Base-by-base conservation (phyloP, 2,113 vertebrate genomes). In the Ciconia maguari region DNA sequence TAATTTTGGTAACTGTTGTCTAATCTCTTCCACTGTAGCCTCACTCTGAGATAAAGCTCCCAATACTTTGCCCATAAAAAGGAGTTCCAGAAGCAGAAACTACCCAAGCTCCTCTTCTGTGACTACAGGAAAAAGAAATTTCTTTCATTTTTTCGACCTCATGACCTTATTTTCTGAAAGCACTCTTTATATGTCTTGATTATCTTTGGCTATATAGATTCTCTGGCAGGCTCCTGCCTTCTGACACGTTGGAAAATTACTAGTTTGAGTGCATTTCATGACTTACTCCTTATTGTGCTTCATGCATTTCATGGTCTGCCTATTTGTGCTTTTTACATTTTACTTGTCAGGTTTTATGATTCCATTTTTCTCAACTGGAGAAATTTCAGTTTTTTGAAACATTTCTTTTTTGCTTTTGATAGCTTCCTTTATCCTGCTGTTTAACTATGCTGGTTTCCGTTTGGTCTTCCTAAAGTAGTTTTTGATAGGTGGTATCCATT, bases 401-500 rank as follows among this genome's bases (percentile, higher is more conserved):
- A 11, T 22, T 60, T 32, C 44, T 38, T 38, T 60, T 44, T 52
- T 41, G 1, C 20, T 61, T 76, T 46, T 46, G 38, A 89, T 57
- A 58, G 19, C 32, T 88, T 94, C 71, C 41, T 86, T 92, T 65
- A 72, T 72, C 62, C 62, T 92, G 58, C 49, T 83, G 54, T 65
- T 90, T 86, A 94, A 94, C 61, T 86, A 34, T 12, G 22, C 51
- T 86, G 16, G 41, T 70, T 93, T 91, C 60, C 5, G 0, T 75
- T 87, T 55, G 18, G 77, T 89, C 68, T 62, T 75, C 78, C 76
- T 70, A 66, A 90, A 86, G 71, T 46, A 72, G 21, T 62, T 95
- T 94, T 94, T 92, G 80, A 83, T 96, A 92, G 51, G 68, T 71
- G 20, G 32, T 68, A 96, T 78, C 76, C 77, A 71, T 89, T 91